phyloP scores from a whole-genome alignment of 2,113 vertebrate species.

The Mastomys coucha region DNA sequence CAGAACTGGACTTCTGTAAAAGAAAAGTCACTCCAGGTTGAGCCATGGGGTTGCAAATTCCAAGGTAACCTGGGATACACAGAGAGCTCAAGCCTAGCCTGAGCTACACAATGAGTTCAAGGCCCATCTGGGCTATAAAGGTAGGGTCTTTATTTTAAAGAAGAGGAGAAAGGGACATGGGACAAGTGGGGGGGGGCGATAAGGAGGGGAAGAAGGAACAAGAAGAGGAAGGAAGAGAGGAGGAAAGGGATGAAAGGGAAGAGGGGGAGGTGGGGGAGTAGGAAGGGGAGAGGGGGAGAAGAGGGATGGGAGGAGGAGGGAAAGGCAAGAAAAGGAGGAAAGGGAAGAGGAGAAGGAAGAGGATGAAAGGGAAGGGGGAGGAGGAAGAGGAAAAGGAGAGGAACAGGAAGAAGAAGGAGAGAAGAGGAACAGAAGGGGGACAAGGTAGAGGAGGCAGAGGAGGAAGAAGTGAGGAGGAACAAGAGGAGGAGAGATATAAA shows the following conservation, averaged over 20 bases:
- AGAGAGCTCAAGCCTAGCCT: not conserved
- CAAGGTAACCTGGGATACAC: not conserved
- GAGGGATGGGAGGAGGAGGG: not conserved
- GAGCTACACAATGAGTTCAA: not conserved
- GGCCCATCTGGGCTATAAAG: not conserved
- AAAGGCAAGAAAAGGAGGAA: too few relatives aligned
- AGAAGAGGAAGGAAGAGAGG: not conserved
- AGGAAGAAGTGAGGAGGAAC: not conserved
- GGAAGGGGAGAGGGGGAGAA: not conserved
- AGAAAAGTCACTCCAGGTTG: not conserved
- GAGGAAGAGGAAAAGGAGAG: not conserved
- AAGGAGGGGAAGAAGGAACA: not conserved
- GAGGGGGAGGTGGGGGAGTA: not conserved
- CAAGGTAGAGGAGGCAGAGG: fast-evolving
- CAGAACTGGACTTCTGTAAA: not conserved
- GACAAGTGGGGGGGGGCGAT: fast-evolving
- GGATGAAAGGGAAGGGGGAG: not conserved
- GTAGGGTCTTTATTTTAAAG: not conserved
- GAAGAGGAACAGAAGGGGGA: too few relatives aligned
- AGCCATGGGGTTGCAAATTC: not conserved
- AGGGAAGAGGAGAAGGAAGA: too few relatives aligned
- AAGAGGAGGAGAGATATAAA: too few relatives aligned
- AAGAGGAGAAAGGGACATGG: not conserved
- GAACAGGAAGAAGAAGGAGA: too few relatives aligned
- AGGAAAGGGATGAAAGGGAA: not conserved